A percentile compares a stretch with the other conserved stretches of the same genome.
Conservation (phyloP, 2,797 vertebrate species). For the Platalea minor region DNA sequence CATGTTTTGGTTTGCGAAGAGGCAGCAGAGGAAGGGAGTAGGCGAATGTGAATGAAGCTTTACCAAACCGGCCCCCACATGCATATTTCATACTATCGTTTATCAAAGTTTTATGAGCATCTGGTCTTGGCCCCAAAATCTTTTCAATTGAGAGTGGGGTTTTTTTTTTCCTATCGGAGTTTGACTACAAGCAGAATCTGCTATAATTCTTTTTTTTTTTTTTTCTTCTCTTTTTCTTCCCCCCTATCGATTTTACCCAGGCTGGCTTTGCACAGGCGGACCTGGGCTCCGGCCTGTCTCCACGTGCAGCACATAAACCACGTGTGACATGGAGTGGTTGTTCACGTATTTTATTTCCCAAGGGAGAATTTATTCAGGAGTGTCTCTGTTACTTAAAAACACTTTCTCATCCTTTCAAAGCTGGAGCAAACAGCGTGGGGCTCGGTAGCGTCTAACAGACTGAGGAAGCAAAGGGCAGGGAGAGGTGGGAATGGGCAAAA, state of each 20-base stretch:
- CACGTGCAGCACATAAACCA: not conserved
- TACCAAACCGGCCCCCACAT: slow-evolving; percentile 23
- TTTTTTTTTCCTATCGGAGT: not conserved
- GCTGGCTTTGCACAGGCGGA: not conserved
- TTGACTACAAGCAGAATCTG: not conserved
- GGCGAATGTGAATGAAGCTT: slow-evolving; percentile 3
- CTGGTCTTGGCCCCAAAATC: slow-evolving; percentile 57
- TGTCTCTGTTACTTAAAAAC: not conserved
- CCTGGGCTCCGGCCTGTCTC: not conserved
- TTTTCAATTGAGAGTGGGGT: not conserved
- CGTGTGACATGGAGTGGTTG: not conserved
- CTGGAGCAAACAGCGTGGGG: fast-evolving
- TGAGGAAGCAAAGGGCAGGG: not conserved
- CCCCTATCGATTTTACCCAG: not conserved
- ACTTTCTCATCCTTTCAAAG: not conserved
- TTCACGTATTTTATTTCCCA: not conserved
- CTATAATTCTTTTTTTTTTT: not conserved
- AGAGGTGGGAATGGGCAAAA: not conserved
- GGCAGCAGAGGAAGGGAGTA: slow-evolving; percentile 43
- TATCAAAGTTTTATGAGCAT: slow-evolving; percentile 59
- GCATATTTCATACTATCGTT: slow-evolving; percentile 10
- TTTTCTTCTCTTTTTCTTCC: too few relatives aligned
- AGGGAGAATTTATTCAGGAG: not conserved
- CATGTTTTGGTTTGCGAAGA: slow-evolving; percentile 25
- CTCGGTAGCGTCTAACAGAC: not conserved